Evolutionary conservation across 2,797 vertebrate species (phyloP), one percentile per base, ranked within the genome.

Genomic region (Lagorchestes hirsutus): DNA sequence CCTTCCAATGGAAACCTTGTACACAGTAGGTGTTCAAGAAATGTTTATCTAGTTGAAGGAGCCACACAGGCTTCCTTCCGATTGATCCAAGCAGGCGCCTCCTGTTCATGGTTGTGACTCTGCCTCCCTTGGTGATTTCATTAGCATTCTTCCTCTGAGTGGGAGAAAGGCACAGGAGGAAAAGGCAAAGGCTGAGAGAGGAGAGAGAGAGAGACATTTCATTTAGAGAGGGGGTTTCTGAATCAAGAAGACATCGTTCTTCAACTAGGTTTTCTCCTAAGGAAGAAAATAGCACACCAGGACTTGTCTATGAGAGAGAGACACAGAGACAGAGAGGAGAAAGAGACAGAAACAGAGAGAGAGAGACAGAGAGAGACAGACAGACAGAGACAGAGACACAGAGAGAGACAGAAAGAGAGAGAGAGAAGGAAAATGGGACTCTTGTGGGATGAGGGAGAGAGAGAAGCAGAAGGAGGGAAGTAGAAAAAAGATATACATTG

Each of bases 261-360:
- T 46, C 90, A 55, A 3, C 3, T 58, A 62, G 34, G 91, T 46
- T 27, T 92, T 3, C 9, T 87, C 40, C 74, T 87, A 3, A 87
- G 5, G 54, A 18, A 59, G 56, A 93, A 13, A 91, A 93, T 14
- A 92, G 52, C 13, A 82, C 92, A 34, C 56, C 57, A 90, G 95
- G 94, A 93, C 55, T 62, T 57, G 82, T 56, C 59, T 95, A 90
- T n/a, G 93, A 82, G 87, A 92, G 50, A 82, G n/a, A 82, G n/a
- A 74, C 11, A 74, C 3, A 34, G 34, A 74, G 34, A 74, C 1
- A 74, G 5, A 74, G 34, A 74, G 5, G 29, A 40, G 18, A 24
- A 1, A 46, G 2, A 74, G 34, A n/a, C 4, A 67, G 62, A 62
- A 10, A 67, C 12, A 67, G 31, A 34, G 2, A 31, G 11, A n/a